Conservation (phyloP, 2,888 invertebrate genomes). For the Ganaspis brasiliensis region DNA sequence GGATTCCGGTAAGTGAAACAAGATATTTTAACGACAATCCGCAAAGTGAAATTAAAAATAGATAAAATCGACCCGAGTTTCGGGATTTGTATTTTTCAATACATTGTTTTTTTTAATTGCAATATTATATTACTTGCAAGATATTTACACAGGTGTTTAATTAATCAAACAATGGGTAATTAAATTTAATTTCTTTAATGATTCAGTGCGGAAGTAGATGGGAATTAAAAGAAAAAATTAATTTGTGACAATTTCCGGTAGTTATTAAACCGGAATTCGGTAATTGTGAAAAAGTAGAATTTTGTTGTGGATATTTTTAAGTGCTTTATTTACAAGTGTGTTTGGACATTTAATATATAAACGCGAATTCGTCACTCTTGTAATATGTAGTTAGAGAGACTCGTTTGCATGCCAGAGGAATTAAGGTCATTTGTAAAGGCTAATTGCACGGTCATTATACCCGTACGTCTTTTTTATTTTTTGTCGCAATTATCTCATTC, state of each 20-base stretch:
- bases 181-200: too few species aligned
- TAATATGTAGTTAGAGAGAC: neutral
- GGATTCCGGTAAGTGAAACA: slow-evolving; percentile 47
- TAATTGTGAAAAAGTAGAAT: slow-evolving; percentile 6
- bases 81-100: too few species aligned
- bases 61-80: too few species aligned
- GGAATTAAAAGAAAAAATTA: neutral
- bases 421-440: slow-evolving; percentile 37
- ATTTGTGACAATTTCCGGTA: neutral
- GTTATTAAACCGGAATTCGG: neutral
- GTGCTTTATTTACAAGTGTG: slow-evolving; percentile 7
- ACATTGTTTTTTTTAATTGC: too few species aligned
- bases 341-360: slow-evolving; percentile 17
- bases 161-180: too few species aligned
- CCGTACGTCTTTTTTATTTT: slow-evolving; percentile 18
- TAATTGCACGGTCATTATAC: slow-evolving; percentile 51
- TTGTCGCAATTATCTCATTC: slow-evolving; percentile 18
- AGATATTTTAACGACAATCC: neutral
- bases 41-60: too few species aligned
- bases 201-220: neutral
- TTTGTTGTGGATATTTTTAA: slow-evolving; percentile 14
- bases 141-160: too few species aligned
- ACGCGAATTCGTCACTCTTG: slow-evolving; percentile 5
- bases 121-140: too few species aligned
- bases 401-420: slow-evolving; percentile 24